Percentiles rank a stretch among this genome's conserved stretches.
These are phyloP conservation scores for Diabrotica undecimpunctata DNA, from an alignment of 1,140 invertebrate species.

Conservation along the genomic window DNA sequence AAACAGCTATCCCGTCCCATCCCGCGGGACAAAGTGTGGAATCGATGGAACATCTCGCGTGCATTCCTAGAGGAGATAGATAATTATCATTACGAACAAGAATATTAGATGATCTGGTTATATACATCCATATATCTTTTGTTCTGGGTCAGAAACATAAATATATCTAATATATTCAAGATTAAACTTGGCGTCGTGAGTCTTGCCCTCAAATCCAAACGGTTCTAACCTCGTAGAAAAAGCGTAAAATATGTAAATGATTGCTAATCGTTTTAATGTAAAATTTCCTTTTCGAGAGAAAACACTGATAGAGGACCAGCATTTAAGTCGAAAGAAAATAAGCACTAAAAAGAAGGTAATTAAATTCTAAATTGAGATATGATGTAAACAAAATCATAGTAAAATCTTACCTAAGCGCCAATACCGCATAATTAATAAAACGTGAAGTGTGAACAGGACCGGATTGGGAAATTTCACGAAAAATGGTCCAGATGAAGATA, in stretches of 20 bases:
- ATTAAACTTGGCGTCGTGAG: background rate
- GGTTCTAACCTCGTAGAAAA: background rate
- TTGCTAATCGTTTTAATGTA: background rate
- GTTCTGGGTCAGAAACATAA: too few relatives aligned
- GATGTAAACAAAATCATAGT: background rate
- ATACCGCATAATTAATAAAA: background rate
- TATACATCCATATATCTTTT: too few relatives aligned
- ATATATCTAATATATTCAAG: too few relatives aligned
- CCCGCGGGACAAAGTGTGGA: too few relatives aligned
- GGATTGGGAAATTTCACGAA: background rate
- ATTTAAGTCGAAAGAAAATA: background rate
- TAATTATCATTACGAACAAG: too few relatives aligned
- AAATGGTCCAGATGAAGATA: too few relatives aligned
- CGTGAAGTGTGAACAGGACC: background rate
- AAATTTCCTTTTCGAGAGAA: background rate
- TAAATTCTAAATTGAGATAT: constrained; percentile 1
- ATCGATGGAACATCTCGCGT: too few relatives aligned
- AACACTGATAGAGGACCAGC: background rate
- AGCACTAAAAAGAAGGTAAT: background rate
- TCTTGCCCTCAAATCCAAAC: constrained; percentile 1
- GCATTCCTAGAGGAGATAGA: too few relatives aligned
- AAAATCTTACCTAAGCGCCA: background rate
- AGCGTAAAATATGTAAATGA: background rate
- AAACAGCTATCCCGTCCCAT: too few relatives aligned
- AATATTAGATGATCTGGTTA: too few relatives aligned